Evolutionary conservation across 2,888 invertebrate genomes (phyloP), one percentile per base, ranked within the genome.

Genomic region (Ptychoptera albimana): DNA sequence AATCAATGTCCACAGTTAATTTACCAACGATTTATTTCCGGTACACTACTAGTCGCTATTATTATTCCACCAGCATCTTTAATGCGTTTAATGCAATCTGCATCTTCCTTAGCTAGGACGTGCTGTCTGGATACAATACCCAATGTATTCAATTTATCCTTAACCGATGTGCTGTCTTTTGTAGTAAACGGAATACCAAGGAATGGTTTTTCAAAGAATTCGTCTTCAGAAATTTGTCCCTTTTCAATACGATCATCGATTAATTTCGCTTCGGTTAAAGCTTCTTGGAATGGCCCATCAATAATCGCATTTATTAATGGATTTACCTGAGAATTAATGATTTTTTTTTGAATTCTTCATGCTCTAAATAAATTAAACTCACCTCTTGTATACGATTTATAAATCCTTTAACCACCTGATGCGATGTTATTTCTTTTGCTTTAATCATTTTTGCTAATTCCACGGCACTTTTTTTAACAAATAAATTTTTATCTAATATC

Each of bases 1-100:
- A 39, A 3, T 16, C n/a, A 37, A 15, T 15, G 2, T 10, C 12
- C 2, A 29, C 30, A 30, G 30, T 8, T 23, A 13, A 48, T 59
- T 49, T 48, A 68, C 87, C 96, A 96, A 66, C 91, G 76, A 66
- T 93, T 94, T 32, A 93, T 69, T 66, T 94, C 93, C 0, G 94
- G 92, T 32, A 92, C 77, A 61, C 94, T 97, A n/a, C 92, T 89
- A 39, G 84, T 79, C 2, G 82, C 91, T 23, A 94, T 64, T 0
- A 88, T 75, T 47, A 96, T 85, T 6, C 77, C 93, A 2, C 96
- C 96, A 16, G 89, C 83, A 14, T 72, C 68, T 53, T 77, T 78
- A 64, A 93, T 60, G 35, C 76, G 60, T 0, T 70, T 64, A 29
- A 94, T 80, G 48, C 81, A 75, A 29, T 82, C 82, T 0, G 94